Base-by-base conservation (phyloP, 1,140 invertebrate species). In the Drosophila kanapiae region DNA sequence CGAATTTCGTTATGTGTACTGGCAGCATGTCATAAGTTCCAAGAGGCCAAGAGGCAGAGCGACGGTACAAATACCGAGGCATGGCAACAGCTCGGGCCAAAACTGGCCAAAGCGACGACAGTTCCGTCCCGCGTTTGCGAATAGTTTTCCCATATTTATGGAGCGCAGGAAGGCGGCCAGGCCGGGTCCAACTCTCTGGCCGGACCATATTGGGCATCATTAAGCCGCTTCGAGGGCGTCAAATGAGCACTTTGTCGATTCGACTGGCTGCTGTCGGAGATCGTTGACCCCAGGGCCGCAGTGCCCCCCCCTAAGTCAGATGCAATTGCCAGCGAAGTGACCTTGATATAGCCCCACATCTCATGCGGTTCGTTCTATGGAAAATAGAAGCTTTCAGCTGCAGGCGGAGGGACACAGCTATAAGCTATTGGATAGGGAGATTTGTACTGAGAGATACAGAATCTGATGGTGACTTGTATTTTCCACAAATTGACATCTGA, bases 401-500 rank as follows among this genome's bases (percentile, higher is more conserved):
- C 48, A 67, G 27, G 60, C 47, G 35, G 27, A 40, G n/a, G 11
- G 18, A 54, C 38, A 53, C 10, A 18, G n/a, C 42, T 43, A 14
- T 48, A 65, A 18, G 11, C 53, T 23, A 23, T 23, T 2, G 16
- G 16, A n/a, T 33, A 48, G 57, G 57, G 29, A 37, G 57, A 68
- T 35, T 23, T 14, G 16, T 27, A 27, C 42, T 8, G 35, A 56
- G 33, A 38, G 53, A 54, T 54, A 54, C 37, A 3, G 14, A 70
- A 38, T 49, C 49, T 43, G 60, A 76, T 63, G 71, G 45, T 53
- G 60, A 77, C 72, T 58, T 78, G 75, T 60, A 69, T 58, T 78
- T 78, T 72, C 49, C 48, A 78, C 80, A 82, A 83, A 83, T 83
- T 83, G 81, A 83, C 81, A 83, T 71, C 77, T 82, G 64, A 83